Base-by-base conservation (phyloP, 2,113 vertebrate genomes). In the Pheucticus melanocephalus region DNA sequence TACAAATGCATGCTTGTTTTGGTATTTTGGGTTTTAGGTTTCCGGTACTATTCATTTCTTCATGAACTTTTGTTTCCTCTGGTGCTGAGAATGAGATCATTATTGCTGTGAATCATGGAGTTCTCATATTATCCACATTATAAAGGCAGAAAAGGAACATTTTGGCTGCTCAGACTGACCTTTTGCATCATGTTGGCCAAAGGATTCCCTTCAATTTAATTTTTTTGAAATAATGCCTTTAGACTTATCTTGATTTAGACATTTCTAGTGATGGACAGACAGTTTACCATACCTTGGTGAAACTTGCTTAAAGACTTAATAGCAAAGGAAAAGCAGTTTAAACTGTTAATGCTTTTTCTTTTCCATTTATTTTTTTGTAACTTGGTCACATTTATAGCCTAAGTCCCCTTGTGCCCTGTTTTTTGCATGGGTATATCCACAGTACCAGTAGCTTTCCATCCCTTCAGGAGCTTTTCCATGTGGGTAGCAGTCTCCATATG, bases 41-140 rank as follows among this genome's bases (percentile, higher is more conserved):
- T 91, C 87, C 2, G 1, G 56, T 96, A 33, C 51, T 82, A 44
- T 91, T 94, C 66, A 82, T 92, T 94, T 95, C 42, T 82, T 95
- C 50, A 24, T 60, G 59, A 95, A 89, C 90, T 84, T 80, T 92
- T 94, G 87, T 95, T 95, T 97, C 78, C 88, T 91, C 79, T 95
- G 76, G 72, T 92, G 66, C 60, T 79, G 87, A 84, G 95, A 84
- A 94, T 94, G 94, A 97, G 94, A 51, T 97, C 94, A 96, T 95
- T 92, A 76, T 88, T 97, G 71, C 83, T 71, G 82, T 94, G 95
- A 92, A 90, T 96, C 96, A 94, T 82, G 51, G 48, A 72, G 64
- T 59, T 84, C 80, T 93, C 88, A 61, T 65, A 44, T 89, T 90
- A 91, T 85, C 72, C 91, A 42, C 64, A 60, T 60, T 89, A 37